A percentile compares a stretch with the other conserved stretches of the same genome.
Conservation (phyloP, 2,797 vertebrate genomes). For the Tapirus indicus region DNA sequence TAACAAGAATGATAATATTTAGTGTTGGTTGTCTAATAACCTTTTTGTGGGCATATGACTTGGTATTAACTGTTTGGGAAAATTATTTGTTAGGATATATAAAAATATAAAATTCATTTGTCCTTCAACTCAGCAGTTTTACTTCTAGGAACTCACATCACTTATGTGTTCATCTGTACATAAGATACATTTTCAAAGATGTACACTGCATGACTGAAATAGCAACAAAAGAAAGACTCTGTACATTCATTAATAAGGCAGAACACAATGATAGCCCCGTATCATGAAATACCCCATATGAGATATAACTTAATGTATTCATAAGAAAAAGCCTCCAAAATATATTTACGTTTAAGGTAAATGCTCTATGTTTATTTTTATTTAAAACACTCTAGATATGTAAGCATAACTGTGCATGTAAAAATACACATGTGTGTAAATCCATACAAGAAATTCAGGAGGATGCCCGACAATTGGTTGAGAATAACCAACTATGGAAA, state of each 20-base stretch:
- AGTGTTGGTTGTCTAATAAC: neutral
- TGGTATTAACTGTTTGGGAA: neutral
- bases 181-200: neutral
- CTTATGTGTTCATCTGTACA: neutral
- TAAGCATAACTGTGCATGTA: neutral
- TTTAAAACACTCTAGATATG: neutral
- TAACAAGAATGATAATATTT: neutral
- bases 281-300: neutral
- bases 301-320: neutral
- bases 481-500: neutral
- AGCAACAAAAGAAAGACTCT: neutral
- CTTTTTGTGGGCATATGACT: neutral
- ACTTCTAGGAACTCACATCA: slow-evolving; percentile 14
- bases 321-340: neutral
- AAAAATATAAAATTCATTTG: neutral
- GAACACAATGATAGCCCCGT: neutral
- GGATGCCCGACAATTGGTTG: neutral
- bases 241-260: neutral
- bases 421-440: neutral
- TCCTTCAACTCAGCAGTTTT: neutral
- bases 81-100: neutral
- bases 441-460: neutral
- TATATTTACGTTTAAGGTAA: neutral
- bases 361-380: neutral
- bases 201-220: neutral